Percentiles rank a stretch among this genome's conserved stretches.
phyloP scores from a whole-genome alignment of 1,140 invertebrate species.

The Drosophila paulistorum region DNA sequence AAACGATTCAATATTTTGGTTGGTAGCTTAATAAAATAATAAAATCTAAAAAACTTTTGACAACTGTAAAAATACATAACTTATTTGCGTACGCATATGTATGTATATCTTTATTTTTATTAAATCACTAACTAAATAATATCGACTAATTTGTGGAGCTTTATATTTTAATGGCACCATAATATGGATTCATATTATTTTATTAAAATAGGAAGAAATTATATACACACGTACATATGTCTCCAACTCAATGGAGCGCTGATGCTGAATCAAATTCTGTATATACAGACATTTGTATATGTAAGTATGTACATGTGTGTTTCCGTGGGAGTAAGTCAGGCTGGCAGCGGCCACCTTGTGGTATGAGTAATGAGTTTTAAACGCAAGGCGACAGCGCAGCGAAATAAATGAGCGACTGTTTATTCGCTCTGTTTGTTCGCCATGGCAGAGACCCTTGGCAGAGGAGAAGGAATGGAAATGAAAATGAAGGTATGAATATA shows the following conservation, averaged over 20 bases:
- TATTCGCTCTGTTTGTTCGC: slow-evolving; percentile 35
- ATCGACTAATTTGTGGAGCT: slow-evolving; percentile 46
- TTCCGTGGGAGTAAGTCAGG: background rate
- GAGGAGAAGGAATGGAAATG: background rate
- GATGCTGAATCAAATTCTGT: slow-evolving; percentile 37
- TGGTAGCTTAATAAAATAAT: too few species aligned
- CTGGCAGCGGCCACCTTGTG: slow-evolving; percentile 49
- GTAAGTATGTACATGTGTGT: background rate
- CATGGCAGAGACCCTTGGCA: background rate
- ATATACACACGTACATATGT: background rate
- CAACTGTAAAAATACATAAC: too few species aligned
- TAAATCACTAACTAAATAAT: slow-evolving; percentile 19
- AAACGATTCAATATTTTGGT: too few species aligned
- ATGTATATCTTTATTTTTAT: background rate
- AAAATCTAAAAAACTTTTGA: too few species aligned
- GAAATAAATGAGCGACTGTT: slow-evolving; percentile 62
- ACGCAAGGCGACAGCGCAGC: slow-evolving; percentile 25
- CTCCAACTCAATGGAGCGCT: slow-evolving; percentile 47
- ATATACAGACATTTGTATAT: background rate
- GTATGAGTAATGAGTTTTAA: slow-evolving; percentile 67
- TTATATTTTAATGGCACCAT: slow-evolving; percentile 24
- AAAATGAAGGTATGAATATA: slow-evolving; percentile 1
- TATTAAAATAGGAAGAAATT: slow-evolving; percentile 43
- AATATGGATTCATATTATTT: slow-evolving; percentile 46
- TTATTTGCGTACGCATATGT: too few species aligned